phyloP scores from a whole-genome alignment of 2,113 vertebrate genomes.

The Lathamus discolor region DNA sequence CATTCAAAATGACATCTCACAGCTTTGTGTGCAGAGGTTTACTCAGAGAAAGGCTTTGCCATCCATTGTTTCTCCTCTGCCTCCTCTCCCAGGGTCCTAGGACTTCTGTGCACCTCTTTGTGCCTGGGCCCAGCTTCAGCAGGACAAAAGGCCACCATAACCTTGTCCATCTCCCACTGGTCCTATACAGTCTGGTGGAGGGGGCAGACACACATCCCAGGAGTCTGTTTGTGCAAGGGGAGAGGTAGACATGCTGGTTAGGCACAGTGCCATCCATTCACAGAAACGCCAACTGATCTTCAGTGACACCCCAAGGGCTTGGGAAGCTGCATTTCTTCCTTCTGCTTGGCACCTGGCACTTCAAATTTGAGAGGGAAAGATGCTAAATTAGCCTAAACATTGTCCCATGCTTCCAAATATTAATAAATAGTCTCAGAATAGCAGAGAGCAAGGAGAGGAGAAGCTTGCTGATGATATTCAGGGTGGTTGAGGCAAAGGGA shows the following conservation, averaged over 20 bases:
- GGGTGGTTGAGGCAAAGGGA: background rate
- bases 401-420: background rate
- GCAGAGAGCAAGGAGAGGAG: background rate
- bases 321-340: background rate
- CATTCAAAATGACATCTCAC: fast-evolving
- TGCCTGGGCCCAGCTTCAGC: background rate
- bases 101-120: background rate
- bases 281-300: background rate
- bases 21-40: background rate
- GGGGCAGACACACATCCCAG: background rate
- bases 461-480: background rate
- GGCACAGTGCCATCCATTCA: background rate
- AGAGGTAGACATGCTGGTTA: background rate
- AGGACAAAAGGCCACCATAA: background rate
- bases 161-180: background rate
- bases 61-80: background rate
- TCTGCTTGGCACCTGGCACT: background rate
- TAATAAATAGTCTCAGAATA: background rate
- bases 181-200: background rate
- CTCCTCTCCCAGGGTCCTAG: background rate
- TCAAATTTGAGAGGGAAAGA: background rate
- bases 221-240: background rate
- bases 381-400: background rate
- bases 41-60: background rate
- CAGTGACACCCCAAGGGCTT: background rate